Evolutionary conservation across 2,888 invertebrate species (phyloP).

Genomic region (Sesamia inferens): DNA sequence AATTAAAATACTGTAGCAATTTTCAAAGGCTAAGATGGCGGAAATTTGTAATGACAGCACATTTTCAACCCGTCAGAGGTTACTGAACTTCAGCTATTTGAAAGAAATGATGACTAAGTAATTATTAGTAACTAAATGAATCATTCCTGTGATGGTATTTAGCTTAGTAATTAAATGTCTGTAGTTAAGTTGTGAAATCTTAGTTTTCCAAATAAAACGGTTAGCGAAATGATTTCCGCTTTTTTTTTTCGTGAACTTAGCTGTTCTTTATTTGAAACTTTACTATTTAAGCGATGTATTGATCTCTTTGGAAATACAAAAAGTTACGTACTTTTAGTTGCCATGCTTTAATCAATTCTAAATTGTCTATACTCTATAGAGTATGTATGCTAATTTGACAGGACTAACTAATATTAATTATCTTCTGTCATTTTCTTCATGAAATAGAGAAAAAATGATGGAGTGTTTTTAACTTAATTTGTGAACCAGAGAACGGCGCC

Average conservation of each 20-base stretch:
- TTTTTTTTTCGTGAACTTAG: neutral
- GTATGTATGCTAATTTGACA: too few relatives aligned
- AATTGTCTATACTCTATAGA: too few relatives aligned
- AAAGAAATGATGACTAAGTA: conserved; percentile 63
- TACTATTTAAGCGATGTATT: neutral
- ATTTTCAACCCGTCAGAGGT: conserved; percentile 51
- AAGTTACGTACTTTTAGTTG: too few relatives aligned
- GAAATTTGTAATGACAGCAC: conserved; percentile 35
- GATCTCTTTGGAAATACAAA: neutral
- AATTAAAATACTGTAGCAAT: neutral
- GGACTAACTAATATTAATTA: too few relatives aligned
- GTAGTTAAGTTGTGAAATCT: conserved; percentile 31
- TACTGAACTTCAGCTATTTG: conserved; percentile 52
- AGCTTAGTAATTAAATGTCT: conserved; percentile 40
- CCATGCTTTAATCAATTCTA: too few relatives aligned
- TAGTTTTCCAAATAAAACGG: neutral
- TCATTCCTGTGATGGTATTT: conserved; percentile 46
- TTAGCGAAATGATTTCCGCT: neutral
- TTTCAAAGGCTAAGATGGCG: conserved; percentile 51
- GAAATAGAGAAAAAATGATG: too few relatives aligned
- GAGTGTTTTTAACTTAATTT: neutral
- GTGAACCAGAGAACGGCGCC: neutral
- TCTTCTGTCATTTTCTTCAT: too few relatives aligned
- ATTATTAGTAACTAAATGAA: conserved; percentile 58
- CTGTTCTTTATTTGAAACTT: neutral